Conservation (phyloP, 2,888 invertebrate species). For the Shargacucullia verbasci region DNA sequence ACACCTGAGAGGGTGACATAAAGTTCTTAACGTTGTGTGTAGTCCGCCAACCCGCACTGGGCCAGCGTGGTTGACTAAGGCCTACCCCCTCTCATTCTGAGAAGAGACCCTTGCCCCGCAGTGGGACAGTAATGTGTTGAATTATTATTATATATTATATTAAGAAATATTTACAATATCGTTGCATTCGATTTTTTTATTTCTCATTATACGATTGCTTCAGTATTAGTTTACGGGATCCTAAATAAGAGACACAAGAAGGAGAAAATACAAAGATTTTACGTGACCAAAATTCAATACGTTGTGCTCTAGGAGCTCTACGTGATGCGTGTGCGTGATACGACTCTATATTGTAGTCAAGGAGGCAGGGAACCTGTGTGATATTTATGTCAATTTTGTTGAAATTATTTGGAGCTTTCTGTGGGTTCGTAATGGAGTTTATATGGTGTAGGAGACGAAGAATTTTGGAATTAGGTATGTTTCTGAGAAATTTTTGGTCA, state of each 20-base stretch:
- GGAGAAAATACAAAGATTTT: slow-evolving; percentile 81
- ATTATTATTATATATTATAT: no score
- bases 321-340: slow-evolving; percentile 71
- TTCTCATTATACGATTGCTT: background rate
- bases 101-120: no score
- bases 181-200: no score
- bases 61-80: no score
- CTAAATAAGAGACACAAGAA: slow-evolving; percentile 65
- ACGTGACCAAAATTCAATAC: slow-evolving; percentile 85
- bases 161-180: no score
- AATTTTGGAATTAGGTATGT: background rate
- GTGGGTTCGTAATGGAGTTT: background rate
- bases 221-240: slow-evolving; percentile 48
- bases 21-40: no score
- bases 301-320: slow-evolving; percentile 61
- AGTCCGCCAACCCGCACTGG: no score
- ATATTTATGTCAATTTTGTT: slow-evolving; percentile 38
- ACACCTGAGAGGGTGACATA: no score
- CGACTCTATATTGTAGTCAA: slow-evolving; percentile 46
- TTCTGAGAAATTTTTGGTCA: no score
- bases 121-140: no score
- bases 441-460: background rate
- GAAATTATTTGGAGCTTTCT: slow-evolving; percentile 29
- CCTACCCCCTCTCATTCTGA: no score
- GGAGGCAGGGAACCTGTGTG: slow-evolving; percentile 35